Evolutionary conservation across 2,888 invertebrate species (phyloP).

Genomic region (Malachius bipustulatus): DNA sequence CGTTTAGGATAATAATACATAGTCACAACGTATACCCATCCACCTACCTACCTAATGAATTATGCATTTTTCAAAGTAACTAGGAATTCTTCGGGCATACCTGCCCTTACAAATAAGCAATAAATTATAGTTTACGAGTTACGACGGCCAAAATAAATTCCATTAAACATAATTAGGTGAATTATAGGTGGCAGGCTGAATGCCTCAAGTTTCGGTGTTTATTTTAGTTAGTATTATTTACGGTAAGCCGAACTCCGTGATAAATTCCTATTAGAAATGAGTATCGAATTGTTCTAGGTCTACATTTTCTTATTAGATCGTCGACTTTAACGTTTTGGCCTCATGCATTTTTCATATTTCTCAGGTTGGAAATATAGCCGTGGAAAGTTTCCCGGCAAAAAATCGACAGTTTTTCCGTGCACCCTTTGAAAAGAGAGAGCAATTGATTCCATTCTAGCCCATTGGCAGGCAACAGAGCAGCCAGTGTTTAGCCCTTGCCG

Average conservation of each 20-base stretch:
- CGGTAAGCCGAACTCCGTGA: conserved; percentile 1
- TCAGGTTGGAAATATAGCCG: not conserved
- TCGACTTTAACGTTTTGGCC: conserved; percentile 2
- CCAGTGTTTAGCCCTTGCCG: not conserved
- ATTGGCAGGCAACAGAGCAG: not conserved
- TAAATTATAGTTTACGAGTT: not conserved
- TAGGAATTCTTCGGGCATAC: too few relatives aligned
- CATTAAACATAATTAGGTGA: not conserved
- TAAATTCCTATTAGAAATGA: not conserved
- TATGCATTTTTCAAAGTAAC: too few relatives aligned
- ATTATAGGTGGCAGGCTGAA: not conserved
- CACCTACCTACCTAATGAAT: too few relatives aligned
- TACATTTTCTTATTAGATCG: conserved; percentile 1
- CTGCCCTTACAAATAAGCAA: too few relatives aligned
- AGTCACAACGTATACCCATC: too few relatives aligned
- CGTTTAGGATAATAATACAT: too few relatives aligned
- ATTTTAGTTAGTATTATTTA: conserved; percentile 2
- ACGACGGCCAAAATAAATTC: conserved; percentile 1
- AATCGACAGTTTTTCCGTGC: not conserved
- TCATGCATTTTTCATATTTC: conserved; percentile 3
- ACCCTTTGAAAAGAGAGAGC: not conserved
- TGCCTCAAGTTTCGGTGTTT: not conserved
- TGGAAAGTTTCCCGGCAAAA: conserved; percentile 1
- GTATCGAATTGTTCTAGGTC: not conserved
- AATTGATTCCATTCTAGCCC: not conserved